These are phyloP conservation scores for Betta splendens DNA, from an alignment of 2,797 vertebrate species.

Conservation along the genomic window DNA sequence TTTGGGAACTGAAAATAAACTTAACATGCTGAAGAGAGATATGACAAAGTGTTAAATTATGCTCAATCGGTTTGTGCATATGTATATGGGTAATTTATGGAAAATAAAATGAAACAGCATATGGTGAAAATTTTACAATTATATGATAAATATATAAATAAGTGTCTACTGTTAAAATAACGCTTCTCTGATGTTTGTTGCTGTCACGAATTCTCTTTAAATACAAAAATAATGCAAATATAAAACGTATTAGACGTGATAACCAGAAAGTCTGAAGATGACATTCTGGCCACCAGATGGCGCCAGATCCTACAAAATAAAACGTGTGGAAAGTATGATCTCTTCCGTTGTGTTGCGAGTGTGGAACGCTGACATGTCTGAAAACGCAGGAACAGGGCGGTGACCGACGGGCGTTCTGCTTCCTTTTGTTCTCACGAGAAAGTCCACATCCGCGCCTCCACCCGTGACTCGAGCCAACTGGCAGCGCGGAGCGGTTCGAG, in stretches of 20 bases:
- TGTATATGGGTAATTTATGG: too few species aligned
- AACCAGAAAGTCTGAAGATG: background rate
- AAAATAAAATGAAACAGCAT: too few species aligned
- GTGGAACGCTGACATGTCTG: constrained; percentile 20
- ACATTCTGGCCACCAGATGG: constrained; percentile 71
- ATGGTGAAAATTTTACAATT: background rate
- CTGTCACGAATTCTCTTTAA: too few species aligned
- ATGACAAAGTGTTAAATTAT: too few species aligned
- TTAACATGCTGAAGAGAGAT: too few species aligned
- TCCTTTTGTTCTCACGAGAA: constrained; percentile 32
- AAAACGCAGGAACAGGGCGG: constrained; percentile 48
- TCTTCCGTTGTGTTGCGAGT: constrained; percentile 2
- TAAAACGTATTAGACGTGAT: background rate
- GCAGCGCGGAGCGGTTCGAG: background rate
- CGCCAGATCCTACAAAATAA: constrained; percentile 55
- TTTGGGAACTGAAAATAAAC: too few species aligned
- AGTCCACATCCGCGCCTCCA: background rate
- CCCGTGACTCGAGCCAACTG: constrained; percentile 6
- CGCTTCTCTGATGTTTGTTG: background rate
- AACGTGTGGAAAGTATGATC: constrained; percentile 16
- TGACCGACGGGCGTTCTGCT: constrained; percentile 8
- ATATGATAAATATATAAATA: too few species aligned
- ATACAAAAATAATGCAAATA: background rate
- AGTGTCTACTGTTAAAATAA: too few species aligned
- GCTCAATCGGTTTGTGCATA: too few species aligned